Base-by-base conservation (phyloP, 2,888 invertebrate genomes). In the Pachycephus smyrnensis region DNA sequence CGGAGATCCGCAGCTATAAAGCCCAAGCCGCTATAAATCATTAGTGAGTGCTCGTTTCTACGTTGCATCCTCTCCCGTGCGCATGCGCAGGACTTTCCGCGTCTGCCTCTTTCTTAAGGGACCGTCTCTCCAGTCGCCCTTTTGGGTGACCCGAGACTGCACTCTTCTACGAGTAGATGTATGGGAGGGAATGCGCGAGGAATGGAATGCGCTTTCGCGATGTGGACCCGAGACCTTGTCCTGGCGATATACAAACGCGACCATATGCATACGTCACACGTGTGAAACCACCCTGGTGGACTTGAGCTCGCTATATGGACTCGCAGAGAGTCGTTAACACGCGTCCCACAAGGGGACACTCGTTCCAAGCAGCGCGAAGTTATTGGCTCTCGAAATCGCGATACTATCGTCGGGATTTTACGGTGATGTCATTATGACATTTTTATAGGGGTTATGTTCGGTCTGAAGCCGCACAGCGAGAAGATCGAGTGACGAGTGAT, bases 11-110 rank as follows among this genome's bases (percentile, higher is more conserved):
- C 23, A 33, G 81, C 83, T 84, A 86, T 84, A 86, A 87, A 85
- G 84, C 82, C 76, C 79, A 80, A 79, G 81, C 82, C 84, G 84
- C 84, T 83, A 83, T 83, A 85, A 86, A 87, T 86, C 84, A 86
- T 86, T 85, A 85, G 84, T 30, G 83, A 83, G 81, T 71, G 76
- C 79, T 69, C 75, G 75, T 77, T 73, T 78, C 71, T 77, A 55
- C 55, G 55, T 55, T 73, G 73, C 73, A 55, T 69, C 77, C 73
- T 37, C 12, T 12, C 71, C 33, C 12, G 68, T 68, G 55, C 55
- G 23, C 55, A 55, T 23, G 55, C 55, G 55, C 23, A 55, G 23
- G 55, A 55, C 55, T 55, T 55, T 55, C 55, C 55, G 55, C 23
- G 9, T 55, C 55, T 55, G 55, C 55, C 55, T 55, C 55, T 23